These are phyloP conservation scores for Caranx melampygus DNA, from an alignment of 2,113 vertebrate species.

Conservation along the genomic window DNA sequence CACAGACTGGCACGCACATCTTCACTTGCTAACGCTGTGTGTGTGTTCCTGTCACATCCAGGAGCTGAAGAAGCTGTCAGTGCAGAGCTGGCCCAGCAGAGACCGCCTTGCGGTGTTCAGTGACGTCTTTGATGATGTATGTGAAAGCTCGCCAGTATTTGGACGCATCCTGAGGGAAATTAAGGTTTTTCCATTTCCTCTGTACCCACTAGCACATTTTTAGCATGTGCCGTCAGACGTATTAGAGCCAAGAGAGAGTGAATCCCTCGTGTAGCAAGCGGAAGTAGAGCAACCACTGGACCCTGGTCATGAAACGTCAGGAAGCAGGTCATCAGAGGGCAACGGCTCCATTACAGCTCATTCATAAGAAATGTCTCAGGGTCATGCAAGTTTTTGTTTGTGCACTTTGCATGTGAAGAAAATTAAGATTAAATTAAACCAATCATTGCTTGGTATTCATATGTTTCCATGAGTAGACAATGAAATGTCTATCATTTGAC, in stretches of 20 bases:
- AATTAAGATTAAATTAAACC: not conserved
- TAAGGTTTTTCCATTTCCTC: slow-evolving; percentile 84
- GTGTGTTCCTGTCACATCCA: slow-evolving; percentile 66
- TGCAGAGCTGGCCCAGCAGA: slow-evolving; percentile 65
- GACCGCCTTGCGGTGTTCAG: slow-evolving; percentile 78
- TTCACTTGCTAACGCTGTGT: slow-evolving; percentile 23
- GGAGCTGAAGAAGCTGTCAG: slow-evolving; percentile 79
- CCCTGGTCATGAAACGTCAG: slow-evolving; percentile 55
- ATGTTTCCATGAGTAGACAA: not conserved
- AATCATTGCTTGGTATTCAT: not conserved
- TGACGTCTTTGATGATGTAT: slow-evolving; percentile 86
- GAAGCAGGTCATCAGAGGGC: slow-evolving; percentile 53
- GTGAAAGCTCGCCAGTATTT: slow-evolving; percentile 83
- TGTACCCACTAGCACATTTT: slow-evolving; percentile 76
- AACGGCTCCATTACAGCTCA: slow-evolving; percentile 24
- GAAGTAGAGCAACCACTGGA: slow-evolving; percentile 72
- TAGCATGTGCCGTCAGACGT: slow-evolving; percentile 68
- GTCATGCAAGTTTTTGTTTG: slow-evolving; percentile 17
- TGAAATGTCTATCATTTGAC: not conserved
- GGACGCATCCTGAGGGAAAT: slow-evolving; percentile 86
- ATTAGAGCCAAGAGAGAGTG: slow-evolving; percentile 64
- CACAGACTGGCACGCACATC: slow-evolving; percentile 16
- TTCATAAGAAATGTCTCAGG: slow-evolving; percentile 23
- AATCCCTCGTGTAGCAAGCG: slow-evolving; percentile 63
- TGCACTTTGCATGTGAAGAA: not conserved